Percentiles rank a stretch among this genome's conserved stretches.
These are phyloP conservation scores for Amblyopsis hoosieri DNA, from an alignment of 2,797 vertebrate species.

Conservation along the genomic window DNA sequence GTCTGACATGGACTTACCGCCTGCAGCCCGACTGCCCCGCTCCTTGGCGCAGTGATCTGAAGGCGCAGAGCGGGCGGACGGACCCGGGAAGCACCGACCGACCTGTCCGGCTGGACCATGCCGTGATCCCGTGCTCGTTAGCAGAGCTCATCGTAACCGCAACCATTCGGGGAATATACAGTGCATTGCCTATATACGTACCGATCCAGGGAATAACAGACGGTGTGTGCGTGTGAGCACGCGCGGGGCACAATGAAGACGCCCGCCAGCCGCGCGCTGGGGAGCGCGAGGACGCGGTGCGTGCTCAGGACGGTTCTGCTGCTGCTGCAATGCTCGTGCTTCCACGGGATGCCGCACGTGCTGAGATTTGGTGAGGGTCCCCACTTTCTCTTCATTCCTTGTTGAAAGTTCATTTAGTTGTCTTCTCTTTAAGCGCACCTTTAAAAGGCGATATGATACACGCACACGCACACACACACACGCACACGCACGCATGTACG, in stretches of 20 bases:
- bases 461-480: too few relatives aligned
- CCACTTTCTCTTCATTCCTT: conserved; percentile 4
- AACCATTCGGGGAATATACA: conserved; percentile 79
- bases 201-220: conserved; percentile 68
- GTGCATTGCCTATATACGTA: conserved; percentile 18
- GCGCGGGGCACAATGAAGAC: conserved; percentile 91
- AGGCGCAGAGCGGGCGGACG: conserved; percentile 89
- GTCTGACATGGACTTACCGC: conserved; percentile 92
- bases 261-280: conserved; percentile 80
- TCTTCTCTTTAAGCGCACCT: background rate
- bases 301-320: conserved; percentile 86
- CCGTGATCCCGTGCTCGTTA: conserved; percentile 86
- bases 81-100: conserved; percentile 50
- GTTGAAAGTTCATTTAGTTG: conserved; percentile 8
- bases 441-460: too few relatives aligned
- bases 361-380: conserved; percentile 94
- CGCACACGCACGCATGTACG: too few relatives aligned
- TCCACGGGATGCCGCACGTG: conserved; percentile 95
- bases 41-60: conserved; percentile 95
- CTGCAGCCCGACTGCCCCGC: conserved; percentile 88
- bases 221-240: conserved; percentile 62
- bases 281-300: conserved; percentile 87
- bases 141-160: conserved; percentile 74
- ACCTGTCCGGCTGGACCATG: conserved; percentile 82
- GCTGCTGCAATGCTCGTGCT: conserved; percentile 90